These are phyloP conservation scores for Symphodus melops DNA, from an alignment of 2,113 vertebrate genomes.

Conservation along the genomic window DNA sequence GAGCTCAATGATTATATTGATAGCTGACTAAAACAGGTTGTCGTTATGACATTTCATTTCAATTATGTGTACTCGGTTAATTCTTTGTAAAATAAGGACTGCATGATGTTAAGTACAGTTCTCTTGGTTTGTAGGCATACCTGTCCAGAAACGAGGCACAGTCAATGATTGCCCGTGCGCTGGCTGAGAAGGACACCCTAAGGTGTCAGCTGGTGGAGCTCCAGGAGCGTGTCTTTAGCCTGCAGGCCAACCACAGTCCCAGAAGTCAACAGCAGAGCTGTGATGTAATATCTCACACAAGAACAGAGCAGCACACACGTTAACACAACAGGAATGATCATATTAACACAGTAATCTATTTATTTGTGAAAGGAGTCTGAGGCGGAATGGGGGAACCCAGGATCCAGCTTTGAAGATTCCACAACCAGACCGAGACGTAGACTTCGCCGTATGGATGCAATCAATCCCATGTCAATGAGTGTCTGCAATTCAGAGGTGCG, in stretches of 20 bases:
- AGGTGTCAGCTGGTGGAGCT: conserved; percentile 86
- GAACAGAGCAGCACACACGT: fast-evolving
- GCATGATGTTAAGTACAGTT: too few species aligned
- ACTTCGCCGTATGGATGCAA: conserved; percentile 71
- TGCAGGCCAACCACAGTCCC: conserved; percentile 51
- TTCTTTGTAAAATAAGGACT: too few species aligned
- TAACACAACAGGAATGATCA: neutral
- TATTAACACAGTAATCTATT: neutral
- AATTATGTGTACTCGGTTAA: too few species aligned
- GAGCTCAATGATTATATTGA: too few species aligned
- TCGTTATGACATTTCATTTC: too few species aligned
- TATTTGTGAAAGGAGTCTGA: conserved; percentile 37
- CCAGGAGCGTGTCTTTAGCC: conserved; percentile 80
- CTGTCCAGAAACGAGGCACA: conserved; percentile 86
- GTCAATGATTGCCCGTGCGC: conserved; percentile 83
- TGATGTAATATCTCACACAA: conserved; percentile 39
- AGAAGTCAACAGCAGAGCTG: neutral
- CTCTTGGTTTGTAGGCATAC: conserved; percentile 83
- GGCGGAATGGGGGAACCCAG: conserved; percentile 14
- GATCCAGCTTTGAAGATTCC: conserved; percentile 40
- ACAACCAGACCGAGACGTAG: conserved; percentile 9
- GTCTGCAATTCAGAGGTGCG: conserved; percentile 50
- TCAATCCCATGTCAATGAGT: conserved; percentile 44
- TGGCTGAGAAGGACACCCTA: conserved; percentile 89
- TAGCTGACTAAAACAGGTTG: too few species aligned